Conservation (phyloP, 1,140 invertebrate species). For the Magallana angulata region DNA sequence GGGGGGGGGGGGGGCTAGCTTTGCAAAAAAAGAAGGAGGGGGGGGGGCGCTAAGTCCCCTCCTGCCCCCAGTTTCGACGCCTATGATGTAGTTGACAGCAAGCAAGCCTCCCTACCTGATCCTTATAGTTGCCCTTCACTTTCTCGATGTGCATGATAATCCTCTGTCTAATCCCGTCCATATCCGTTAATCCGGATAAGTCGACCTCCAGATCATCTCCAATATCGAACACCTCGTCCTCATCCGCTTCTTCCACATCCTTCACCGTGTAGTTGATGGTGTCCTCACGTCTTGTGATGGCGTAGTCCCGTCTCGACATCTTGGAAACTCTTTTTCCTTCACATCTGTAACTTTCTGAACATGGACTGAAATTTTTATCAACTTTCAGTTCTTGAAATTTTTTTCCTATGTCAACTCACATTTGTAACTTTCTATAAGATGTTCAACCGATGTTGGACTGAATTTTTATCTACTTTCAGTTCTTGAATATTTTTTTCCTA, state of each 20-base stretch:
- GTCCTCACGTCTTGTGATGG: neutral
- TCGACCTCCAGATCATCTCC: constrained; percentile 24
- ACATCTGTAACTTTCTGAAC: neutral
- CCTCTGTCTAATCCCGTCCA: constrained; percentile 49
- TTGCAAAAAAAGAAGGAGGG: constrained; percentile 20
- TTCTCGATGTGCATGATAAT: constrained; percentile 53
- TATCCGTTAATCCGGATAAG: constrained; percentile 9
- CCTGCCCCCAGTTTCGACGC: neutral
- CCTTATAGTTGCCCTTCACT: constrained; percentile 23
- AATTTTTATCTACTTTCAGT: too few species aligned
- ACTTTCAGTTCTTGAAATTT: neutral
- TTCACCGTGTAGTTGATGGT: neutral
- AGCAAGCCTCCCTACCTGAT: neutral
- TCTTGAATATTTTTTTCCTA: too few species aligned
- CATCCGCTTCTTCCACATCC: neutral
- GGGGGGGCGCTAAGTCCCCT: neutral
- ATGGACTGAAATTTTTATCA: too few species aligned
- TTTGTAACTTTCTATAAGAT: neutral
- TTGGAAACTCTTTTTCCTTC: neutral
- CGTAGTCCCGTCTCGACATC: constrained; percentile 8
- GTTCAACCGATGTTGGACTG: too few species aligned
- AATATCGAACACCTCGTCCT: constrained; percentile 33
- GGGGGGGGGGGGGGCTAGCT: constrained; percentile 41
- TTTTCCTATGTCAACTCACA: neutral
- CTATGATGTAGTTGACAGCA: too few species aligned